Evolutionary conservation across 2,888 invertebrate genomes (phyloP).

Genomic region (Metallyticus violacea): DNA sequence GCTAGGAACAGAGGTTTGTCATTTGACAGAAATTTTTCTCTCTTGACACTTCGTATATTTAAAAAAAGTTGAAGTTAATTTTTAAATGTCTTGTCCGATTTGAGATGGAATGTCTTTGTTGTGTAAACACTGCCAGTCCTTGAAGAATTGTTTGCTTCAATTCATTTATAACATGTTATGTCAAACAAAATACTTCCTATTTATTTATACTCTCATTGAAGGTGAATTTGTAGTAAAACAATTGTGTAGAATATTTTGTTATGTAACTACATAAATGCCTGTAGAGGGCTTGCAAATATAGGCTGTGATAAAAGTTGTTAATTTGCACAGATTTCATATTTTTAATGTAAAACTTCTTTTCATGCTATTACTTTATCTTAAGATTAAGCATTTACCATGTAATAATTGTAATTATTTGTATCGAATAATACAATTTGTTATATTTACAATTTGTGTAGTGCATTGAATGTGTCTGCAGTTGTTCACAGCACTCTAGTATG

Average conservation of each 20-base stretch:
- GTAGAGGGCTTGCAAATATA: neutral
- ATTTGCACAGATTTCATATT: neutral
- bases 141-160: too few species aligned
- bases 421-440: neutral
- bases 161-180: neutral
- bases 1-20: too few species aligned
- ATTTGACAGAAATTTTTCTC: too few species aligned
- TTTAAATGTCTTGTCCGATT: too few species aligned
- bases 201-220: neutral
- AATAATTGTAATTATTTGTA: neutral
- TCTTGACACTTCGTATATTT: too few species aligned
- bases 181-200: too few species aligned
- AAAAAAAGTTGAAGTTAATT: too few species aligned
- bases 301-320: neutral
- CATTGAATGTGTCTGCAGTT: too few species aligned
- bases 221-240: neutral
- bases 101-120: too few species aligned
- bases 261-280: neutral
- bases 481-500: too few species aligned
- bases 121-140: too few species aligned
- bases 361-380: neutral
- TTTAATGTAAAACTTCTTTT: neutral
- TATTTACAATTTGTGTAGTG: neutral
- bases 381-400: neutral
- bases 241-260: neutral